Evolutionary conservation across 2,797 vertebrate species (phyloP), one percentile per base, ranked within the genome.

Genomic region (Acropternis orthonyx): DNA sequence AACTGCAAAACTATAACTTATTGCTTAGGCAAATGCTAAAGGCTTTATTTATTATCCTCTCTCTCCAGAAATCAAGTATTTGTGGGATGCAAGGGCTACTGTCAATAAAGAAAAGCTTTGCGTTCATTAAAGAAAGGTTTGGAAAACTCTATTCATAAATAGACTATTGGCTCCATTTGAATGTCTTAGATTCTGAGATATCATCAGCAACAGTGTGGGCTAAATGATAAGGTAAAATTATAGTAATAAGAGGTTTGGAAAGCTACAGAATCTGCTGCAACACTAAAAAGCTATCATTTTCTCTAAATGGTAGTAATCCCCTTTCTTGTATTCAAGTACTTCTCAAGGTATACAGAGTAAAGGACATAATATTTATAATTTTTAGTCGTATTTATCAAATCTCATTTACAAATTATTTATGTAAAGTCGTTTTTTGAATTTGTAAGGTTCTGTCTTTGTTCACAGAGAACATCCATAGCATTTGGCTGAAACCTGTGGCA

Each of bases 251-350:
- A 48, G 55, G 52, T 94, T 78, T 86, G 41, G 44, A 91, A 93
- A 94, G 30, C 55, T 72, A 94, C 32, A 75, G 52, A 89, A 91
- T 81, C 62, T 88, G 54, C 69, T 72, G 93, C 24, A 72, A 82
- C 55, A 62, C 66, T 85, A 59, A 67, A 92, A 92, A 95, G 77
- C 91, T 97, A 63, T 95, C 67, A 96, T 97, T 97, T 96, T 87
- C 65, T 76, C 72, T 88, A 92, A 95, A 80, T 49, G 34, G 27
- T 74, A 94, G 82, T 69, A 95, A 95, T 48, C 22, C 43, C 27
- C 92, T 92, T 85, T 92, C 74, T 80, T 89, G 76, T 85, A 49
- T 89, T 76, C 46, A 97, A 95, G 85, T 92, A 85, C 28, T 96
- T 75, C 91, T 95, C 92, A 92, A 73, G 91, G 69, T 82, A 78